Percentiles rank a stretch among this genome's conserved stretches.
These are phyloP conservation scores for Rhombomys opimus DNA, from an alignment of 2,113 vertebrate species.

Conservation along the genomic window DNA sequence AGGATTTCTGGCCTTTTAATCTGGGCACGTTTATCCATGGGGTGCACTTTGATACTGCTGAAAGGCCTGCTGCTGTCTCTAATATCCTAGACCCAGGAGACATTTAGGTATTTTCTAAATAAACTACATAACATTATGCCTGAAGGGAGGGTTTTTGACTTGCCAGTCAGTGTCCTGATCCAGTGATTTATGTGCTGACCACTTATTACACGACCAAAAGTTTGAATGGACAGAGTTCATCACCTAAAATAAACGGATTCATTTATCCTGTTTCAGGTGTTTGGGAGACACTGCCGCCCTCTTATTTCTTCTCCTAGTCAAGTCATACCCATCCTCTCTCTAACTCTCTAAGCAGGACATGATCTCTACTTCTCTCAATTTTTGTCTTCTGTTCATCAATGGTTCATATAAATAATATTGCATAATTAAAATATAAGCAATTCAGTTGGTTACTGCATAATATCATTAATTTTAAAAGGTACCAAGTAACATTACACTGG, in stretches of 20 bases:
- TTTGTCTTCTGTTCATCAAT: neutral
- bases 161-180: neutral
- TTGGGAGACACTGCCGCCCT: neutral
- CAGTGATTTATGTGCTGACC: neutral
- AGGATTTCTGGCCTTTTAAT: slow-evolving; percentile 4
- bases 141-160: neutral
- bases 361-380: neutral
- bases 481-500: neutral
- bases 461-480: neutral
- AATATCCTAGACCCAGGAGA: neutral
- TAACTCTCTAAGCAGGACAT: neutral
- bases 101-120: slow-evolving; percentile 36
- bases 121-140: neutral
- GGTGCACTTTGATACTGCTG: neutral
- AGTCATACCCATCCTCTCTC: neutral
- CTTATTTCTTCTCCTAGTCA: neutral
- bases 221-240: neutral
- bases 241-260: neutral
- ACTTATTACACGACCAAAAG: neutral
- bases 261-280: neutral
- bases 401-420: neutral
- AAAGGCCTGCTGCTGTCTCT: neutral
- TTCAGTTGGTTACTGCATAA: neutral
- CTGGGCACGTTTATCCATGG: neutral
- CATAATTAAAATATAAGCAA: neutral